A percentile compares a stretch with the other conserved stretches of the same genome.
Evolutionary conservation across 37 sponge, comb jelly and placozoan genomes (phyloP).

Genomic region (Ianthella basta): DNA sequence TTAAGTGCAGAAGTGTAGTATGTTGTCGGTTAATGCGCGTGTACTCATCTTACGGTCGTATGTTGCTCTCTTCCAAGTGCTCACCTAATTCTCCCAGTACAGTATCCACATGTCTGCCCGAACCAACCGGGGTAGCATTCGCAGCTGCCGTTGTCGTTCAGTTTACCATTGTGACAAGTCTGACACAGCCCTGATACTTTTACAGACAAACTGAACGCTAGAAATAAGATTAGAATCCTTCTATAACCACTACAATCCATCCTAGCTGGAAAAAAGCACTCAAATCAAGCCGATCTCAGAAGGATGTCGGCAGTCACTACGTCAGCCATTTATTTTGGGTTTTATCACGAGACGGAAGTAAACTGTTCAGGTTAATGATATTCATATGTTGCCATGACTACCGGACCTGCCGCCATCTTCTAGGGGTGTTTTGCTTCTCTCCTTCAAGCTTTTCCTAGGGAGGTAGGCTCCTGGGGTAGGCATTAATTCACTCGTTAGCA

Average conservation of each 20-base stretch:
- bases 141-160: not conserved
- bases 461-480: no score
- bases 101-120: conserved; percentile 33
- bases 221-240: not conserved
- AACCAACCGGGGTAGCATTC: conserved; percentile 51
- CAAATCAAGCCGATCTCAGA: no score
- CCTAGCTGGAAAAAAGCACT: not conserved
- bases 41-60: not conserved
- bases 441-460: no score
- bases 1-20: no score
- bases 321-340: no score
- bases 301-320: no score
- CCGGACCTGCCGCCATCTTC: no score
- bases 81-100: conserved; percentile 54
- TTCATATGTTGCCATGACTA: no score
- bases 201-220: not conserved
- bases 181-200: not conserved
- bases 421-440: no score
- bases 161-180: not conserved
- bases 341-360: no score
- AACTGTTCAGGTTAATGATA: no score
- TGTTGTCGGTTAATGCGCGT: not conserved
- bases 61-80: not conserved
- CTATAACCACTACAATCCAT: not conserved
- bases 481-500: no score